These are phyloP conservation scores for Drosophila ambigua DNA, from an alignment of 1,140 invertebrate species.

Conservation along the genomic window DNA sequence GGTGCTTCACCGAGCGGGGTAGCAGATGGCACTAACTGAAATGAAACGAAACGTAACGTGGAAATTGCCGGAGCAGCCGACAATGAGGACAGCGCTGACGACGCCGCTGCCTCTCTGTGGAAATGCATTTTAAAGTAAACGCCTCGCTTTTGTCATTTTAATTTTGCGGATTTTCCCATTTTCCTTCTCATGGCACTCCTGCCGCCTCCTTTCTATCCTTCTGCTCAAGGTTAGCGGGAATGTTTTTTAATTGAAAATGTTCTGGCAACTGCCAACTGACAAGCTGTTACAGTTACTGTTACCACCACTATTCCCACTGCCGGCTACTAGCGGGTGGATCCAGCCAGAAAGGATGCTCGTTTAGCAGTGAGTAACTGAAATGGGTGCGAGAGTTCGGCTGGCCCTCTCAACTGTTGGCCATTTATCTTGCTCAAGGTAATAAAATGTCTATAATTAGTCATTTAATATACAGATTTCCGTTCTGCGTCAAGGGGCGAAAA, in stretches of 20 bases:
- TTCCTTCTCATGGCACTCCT: slow-evolving; percentile 52
- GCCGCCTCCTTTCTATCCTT: not conserved
- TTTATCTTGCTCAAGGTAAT: slow-evolving; percentile 82
- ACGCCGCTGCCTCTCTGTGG: slow-evolving; percentile 20
- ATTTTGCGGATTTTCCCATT: slow-evolving; percentile 78
- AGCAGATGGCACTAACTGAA: slow-evolving; percentile 76
- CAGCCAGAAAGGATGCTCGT: too few species aligned
- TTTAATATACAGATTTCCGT: slow-evolving; percentile 83
- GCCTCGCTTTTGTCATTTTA: slow-evolving; percentile 79
- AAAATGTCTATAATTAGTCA: slow-evolving; percentile 83
- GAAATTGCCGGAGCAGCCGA: slow-evolving; percentile 51
- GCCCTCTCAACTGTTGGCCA: slow-evolving; percentile 55
- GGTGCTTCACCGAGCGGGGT: too few species aligned
- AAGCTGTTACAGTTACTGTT: slow-evolving; percentile 39
- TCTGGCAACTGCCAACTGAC: slow-evolving; percentile 52
- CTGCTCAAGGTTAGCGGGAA: slow-evolving; percentile 61
- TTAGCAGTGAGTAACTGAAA: slow-evolving; percentile 3
- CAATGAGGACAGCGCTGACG: slow-evolving; percentile 7
- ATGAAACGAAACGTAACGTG: slow-evolving; percentile 78
- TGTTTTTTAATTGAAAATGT: slow-evolving; percentile 80
- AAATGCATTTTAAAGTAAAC: slow-evolving; percentile 80
- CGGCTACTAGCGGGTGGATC: not conserved
- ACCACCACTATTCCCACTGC: slow-evolving; percentile 16
- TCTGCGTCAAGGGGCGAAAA: slow-evolving; percentile 81
- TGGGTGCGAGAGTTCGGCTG: slow-evolving; percentile 31